phyloP scores from a whole-genome alignment of 2,888 invertebrate genomes.

The Synanthedon vespiformis region DNA sequence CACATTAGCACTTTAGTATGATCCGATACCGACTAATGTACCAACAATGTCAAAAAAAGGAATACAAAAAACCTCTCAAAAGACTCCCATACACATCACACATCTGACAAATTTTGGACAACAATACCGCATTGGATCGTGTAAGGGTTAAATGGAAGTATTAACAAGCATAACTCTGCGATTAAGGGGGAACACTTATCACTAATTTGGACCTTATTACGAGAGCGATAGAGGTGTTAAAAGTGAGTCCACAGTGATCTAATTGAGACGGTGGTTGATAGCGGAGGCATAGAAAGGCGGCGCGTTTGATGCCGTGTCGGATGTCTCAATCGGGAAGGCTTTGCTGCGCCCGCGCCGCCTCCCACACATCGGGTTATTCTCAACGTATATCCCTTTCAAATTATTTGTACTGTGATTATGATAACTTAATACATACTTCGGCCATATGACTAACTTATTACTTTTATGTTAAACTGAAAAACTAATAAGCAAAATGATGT shows the following conservation, averaged over 20 bases:
- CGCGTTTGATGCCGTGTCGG: slow-evolving; percentile 59
- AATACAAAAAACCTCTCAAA: slow-evolving; percentile 17
- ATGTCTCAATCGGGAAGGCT: slow-evolving; percentile 52
- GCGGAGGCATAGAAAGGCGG: slow-evolving; percentile 57
- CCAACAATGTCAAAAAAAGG: slow-evolving; percentile 27
- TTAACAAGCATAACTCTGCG: slow-evolving; percentile 17
- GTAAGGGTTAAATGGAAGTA: slow-evolving; percentile 58
- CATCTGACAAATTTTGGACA: slow-evolving; percentile 65
- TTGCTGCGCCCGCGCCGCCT: slow-evolving; percentile 27
- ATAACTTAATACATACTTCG: not conserved
- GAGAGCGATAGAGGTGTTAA: slow-evolving; percentile 5
- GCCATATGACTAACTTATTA: no score
- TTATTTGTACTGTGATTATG: not conserved
- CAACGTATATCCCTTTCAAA: slow-evolving; percentile 1
- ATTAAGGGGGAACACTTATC: slow-evolving; percentile 2
- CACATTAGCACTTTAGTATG: slow-evolving; percentile 42
- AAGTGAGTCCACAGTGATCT: slow-evolving; percentile 16
- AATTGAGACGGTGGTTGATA: slow-evolving; percentile 26
- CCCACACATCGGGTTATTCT: slow-evolving; percentile 30
- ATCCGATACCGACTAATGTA: slow-evolving; percentile 46
- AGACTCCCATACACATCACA: slow-evolving; percentile 40
- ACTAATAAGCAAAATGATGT: no score
- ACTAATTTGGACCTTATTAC: slow-evolving; percentile 16
- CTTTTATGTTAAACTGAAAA: no score
- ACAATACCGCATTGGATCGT: slow-evolving; percentile 49